Evolutionary conservation across 1,140 invertebrate species (phyloP), one percentile per base, ranked within the genome.

Genomic region (Antheraea pernyi): DNA sequence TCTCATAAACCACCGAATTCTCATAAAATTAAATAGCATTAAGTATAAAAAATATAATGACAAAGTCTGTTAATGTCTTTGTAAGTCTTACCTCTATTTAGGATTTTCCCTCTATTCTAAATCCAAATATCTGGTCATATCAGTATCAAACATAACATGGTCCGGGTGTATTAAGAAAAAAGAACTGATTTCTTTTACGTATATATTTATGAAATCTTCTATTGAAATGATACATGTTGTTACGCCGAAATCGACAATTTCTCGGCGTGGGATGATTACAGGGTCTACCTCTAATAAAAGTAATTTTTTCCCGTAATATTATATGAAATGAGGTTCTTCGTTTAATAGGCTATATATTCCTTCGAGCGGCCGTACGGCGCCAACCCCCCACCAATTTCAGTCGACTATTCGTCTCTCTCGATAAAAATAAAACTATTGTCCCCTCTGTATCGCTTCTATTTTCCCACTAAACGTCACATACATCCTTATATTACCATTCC

Each of bases 351-450:
- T 53, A 53, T 53, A 53, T 16, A 53, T 53, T 53, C 16, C 9
- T 53, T 53, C 46, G 67, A 64, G 68, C 77, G 76, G 48, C 76
- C 22, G 16, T 36, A 19, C 61, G 80, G 78, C 80, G 80, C 80
- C 80, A 67, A 62, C 67, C 72, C 76, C 77, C 78, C 69, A 62
- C 63, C 67, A 74, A 73, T 73, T 72, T 68, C 63, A 16, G 22
- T 53, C 59, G 68, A 19, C 37, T 68, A 69, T 68, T 70, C 76
- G 58, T 65, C 53, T 48, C 72, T 53, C 46, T 53, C 62, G 71
- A 72, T 72, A 76, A 75, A 53, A 74, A 73, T 64, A 53, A 53
- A 68, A 75, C 53, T 59, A 76, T 68, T 73, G 65, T 70, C 72
- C 76, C 69, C 30, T 65, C 53, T 58, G 18, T 10, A 67, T 39